A percentile compares a stretch with the other conserved stretches of the same genome.
phyloP scores from a whole-genome alignment of 2,797 vertebrate species.

The Sebastes hubbsi region DNA sequence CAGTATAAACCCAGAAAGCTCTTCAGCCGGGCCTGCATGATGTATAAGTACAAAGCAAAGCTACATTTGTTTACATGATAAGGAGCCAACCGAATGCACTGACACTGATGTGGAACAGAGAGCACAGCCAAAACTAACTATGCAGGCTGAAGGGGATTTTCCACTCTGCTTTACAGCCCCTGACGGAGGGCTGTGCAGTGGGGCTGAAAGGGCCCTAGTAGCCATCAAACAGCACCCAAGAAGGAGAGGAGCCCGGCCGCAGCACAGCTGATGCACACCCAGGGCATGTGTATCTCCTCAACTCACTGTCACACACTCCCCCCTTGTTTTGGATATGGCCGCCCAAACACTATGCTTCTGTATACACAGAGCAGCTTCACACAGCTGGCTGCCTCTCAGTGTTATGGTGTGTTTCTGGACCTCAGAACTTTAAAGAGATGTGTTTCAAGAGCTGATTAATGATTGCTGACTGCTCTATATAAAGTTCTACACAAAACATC shows the following conservation, averaged over 20 bases:
- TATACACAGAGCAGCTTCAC: conserved; percentile 67
- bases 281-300: conserved; percentile 68
- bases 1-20: neutral
- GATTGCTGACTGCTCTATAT: conserved; percentile 55
- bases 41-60: conserved; percentile 40
- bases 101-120: conserved; percentile 76
- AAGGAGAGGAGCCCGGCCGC: conserved; percentile 79
- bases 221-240: conserved; percentile 84
- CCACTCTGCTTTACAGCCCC: conserved; percentile 75
- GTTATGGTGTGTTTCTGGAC: conserved; percentile 53
- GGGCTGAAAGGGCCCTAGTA: conserved; percentile 57
- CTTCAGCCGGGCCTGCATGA: neutral
- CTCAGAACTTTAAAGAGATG: conserved; percentile 62
- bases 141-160: conserved; percentile 80
- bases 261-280: conserved; percentile 62
- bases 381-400: conserved; percentile 60
- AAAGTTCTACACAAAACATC: conserved; percentile 48
- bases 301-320: conserved; percentile 61
- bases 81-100: conserved; percentile 55
- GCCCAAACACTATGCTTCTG: conserved; percentile 61
- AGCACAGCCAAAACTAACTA: conserved; percentile 66
- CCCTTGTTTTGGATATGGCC: conserved; percentile 79
- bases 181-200: conserved; percentile 68
- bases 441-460: conserved; percentile 58
- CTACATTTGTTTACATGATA: conserved; percentile 70